Conservation (phyloP, 2,888 invertebrate genomes). For the Mycalesis mineus region DNA sequence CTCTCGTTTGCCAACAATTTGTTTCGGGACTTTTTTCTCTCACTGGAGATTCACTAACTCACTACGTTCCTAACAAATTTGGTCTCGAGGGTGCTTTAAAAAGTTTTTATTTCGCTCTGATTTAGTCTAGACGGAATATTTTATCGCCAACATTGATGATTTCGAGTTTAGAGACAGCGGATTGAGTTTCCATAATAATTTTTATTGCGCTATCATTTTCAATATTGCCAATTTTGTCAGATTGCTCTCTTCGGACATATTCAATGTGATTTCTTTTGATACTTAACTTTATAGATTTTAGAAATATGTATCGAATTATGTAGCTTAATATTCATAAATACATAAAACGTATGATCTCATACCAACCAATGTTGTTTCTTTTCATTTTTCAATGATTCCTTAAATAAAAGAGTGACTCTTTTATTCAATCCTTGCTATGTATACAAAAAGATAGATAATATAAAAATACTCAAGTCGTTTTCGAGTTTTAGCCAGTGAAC, state of each 20-base stretch:
- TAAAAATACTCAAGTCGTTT: too few species aligned
- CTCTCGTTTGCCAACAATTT: constrained; percentile 73
- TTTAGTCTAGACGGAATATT: constrained; percentile 58
- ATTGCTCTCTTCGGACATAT: constrained; percentile 6
- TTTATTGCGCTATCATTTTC: constrained; percentile 17
- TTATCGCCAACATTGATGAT: constrained; percentile 39
- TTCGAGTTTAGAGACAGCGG: constrained; percentile 23
- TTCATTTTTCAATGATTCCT: too few species aligned
- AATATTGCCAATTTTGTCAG: constrained; percentile 11
- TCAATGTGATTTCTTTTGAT: constrained; percentile 16
- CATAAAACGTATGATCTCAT: too few species aligned
- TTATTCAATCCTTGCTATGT: too few species aligned
- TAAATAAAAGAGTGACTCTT: too few species aligned
- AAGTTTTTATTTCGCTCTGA: constrained; percentile 51
- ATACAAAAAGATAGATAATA: too few species aligned
- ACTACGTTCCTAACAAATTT: constrained; percentile 60
- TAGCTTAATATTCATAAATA: too few species aligned
- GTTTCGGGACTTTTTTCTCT: constrained; percentile 68
- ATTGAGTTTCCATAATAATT: constrained; percentile 17
- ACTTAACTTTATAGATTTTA: too few species aligned
- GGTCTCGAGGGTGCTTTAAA: constrained; percentile 58
- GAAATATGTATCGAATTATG: too few species aligned
- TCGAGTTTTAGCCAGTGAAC: too few species aligned
- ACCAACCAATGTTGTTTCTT: too few species aligned
- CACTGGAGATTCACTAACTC: constrained; percentile 50